These are phyloP conservation scores for Archaeoteleia sp. DNA, from an alignment of 2,888 invertebrate genomes.

Conservation along the genomic window DNA sequence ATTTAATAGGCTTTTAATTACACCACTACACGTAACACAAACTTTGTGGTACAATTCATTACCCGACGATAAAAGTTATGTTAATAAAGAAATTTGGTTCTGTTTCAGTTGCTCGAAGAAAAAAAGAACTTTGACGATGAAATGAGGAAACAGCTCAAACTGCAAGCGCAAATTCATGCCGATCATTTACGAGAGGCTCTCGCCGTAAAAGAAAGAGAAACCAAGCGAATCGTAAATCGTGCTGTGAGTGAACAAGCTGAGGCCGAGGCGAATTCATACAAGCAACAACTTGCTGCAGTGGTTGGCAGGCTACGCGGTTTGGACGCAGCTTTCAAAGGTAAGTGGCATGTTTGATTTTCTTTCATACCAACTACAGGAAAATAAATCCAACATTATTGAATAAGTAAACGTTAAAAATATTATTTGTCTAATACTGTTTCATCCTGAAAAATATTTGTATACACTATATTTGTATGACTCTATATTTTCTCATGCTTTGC, in stretches of 20 bases:
- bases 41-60: no score
- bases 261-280: slow-evolving; percentile 81
- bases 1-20: no score
- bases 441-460: no score
- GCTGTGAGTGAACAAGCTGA: slow-evolving; percentile 82
- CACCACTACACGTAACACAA: no score
- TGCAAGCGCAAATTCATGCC: slow-evolving; percentile 90
- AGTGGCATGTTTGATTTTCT: slow-evolving; percentile 59
- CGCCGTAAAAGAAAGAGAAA: slow-evolving; percentile 77
- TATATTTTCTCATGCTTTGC: no score
- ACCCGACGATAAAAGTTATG: background rate
- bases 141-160: slow-evolving; percentile 85
- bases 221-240: slow-evolving; percentile 76
- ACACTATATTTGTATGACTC: no score
- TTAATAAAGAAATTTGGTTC: background rate
- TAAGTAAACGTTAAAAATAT: no score
- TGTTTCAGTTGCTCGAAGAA: slow-evolving; percentile 79
- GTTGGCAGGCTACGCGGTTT: slow-evolving; percentile 86
- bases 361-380: slow-evolving; percentile 2
- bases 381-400: no score
- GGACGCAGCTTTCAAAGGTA: slow-evolving; percentile 85
- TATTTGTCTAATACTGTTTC: no score
- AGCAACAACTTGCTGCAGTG: slow-evolving; percentile 83
- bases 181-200: slow-evolving; percentile 87
- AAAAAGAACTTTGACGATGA: slow-evolving; percentile 80